Conservation (phyloP, 2,888 invertebrate genomes). For the Agrotis puta region DNA sequence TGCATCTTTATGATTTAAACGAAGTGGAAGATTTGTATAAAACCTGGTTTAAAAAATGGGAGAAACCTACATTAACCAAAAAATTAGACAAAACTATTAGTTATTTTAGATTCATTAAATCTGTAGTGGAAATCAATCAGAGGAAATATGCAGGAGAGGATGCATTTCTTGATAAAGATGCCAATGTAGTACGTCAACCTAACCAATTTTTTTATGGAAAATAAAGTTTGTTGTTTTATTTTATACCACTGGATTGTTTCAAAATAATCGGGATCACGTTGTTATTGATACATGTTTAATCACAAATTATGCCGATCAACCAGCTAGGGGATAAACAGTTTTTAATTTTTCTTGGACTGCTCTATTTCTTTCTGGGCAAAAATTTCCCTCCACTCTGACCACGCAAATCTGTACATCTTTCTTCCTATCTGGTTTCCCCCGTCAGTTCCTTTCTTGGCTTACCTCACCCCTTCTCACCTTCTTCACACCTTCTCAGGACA, state of each 20-base stretch:
- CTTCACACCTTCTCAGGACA: no score
- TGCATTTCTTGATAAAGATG: conserved; percentile 62
- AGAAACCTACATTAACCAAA: conserved; percentile 65
- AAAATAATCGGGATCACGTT: not conserved
- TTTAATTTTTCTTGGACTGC: no score
- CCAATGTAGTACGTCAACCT: conserved; percentile 73
- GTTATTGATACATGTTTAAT: no score
- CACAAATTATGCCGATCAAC: no score
- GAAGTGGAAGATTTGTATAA: conserved; percentile 72
- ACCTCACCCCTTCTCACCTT: no score
- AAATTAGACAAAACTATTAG: conserved; percentile 59
- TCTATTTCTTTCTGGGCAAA: no score
- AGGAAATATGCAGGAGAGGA: conserved; percentile 66
- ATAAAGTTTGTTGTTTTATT: conserved; percentile 18
- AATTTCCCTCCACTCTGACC: no score
- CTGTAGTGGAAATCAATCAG: conserved; percentile 75
- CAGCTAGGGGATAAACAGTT: no score
- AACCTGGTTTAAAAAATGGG: conserved; percentile 63
- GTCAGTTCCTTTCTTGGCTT: no score
- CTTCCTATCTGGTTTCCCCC: no score
- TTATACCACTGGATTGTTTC: not conserved
- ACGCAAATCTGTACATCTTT: no score
- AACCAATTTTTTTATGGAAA: conserved; percentile 70
- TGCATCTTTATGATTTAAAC: conserved; percentile 73
- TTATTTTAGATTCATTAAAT: conserved; percentile 80